Evolutionary conservation across 2,113 vertebrate species (phyloP).

Genomic region (Chaetodon auriga): DNA sequence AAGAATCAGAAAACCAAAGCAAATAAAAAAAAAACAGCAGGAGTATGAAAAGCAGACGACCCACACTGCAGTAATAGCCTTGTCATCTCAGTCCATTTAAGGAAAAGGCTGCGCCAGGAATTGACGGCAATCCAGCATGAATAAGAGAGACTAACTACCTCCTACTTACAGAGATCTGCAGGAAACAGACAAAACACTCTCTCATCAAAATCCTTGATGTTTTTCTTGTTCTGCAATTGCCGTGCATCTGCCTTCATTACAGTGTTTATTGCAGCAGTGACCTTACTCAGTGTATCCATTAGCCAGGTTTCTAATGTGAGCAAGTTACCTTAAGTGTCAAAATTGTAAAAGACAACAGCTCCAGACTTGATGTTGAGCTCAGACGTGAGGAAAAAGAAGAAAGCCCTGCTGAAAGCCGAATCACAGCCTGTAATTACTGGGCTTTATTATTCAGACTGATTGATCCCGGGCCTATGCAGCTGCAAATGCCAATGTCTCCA

Average conservation of each 20-base stretch:
- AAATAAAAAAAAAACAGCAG: constrained; percentile 23
- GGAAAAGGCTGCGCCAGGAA: constrained; percentile 59
- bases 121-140: constrained; percentile 69
- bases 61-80: constrained; percentile 64
- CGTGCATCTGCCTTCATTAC: constrained; percentile 26
- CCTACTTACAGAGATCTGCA: constrained; percentile 64
- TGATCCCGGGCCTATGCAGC: constrained; percentile 75
- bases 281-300: constrained; percentile 27
- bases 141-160: constrained; percentile 68
- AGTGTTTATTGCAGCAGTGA: constrained; percentile 16
- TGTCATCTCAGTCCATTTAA: constrained; percentile 75
- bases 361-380: constrained; percentile 21
- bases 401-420: constrained; percentile 39
- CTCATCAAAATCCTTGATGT: constrained; percentile 35
- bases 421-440: constrained; percentile 73
- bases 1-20: constrained; percentile 14
- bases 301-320: constrained; percentile 42
- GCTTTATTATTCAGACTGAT: constrained; percentile 78
- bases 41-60: constrained; percentile 38
- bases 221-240: constrained; percentile 19
- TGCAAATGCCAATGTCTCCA: constrained; percentile 71
- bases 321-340: constrained; percentile 15
- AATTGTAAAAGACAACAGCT: constrained; percentile 31
- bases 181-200: constrained; percentile 55
- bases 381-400: constrained; percentile 38